These are phyloP conservation scores for Cantharis flavilabris DNA, from an alignment of 2,888 invertebrate genomes.

Conservation along the genomic window DNA sequence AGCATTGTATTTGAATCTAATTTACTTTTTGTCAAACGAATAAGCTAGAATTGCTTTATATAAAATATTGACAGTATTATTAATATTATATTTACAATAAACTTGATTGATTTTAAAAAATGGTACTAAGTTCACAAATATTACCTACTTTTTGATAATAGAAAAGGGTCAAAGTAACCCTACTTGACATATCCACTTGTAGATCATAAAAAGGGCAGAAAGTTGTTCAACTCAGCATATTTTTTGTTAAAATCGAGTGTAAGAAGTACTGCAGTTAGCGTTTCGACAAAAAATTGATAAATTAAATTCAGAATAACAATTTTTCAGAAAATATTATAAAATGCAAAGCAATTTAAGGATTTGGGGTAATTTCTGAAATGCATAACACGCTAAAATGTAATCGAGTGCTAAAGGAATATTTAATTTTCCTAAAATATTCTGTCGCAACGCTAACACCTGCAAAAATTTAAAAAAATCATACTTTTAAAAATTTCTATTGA, in stretches of 20 bases:
- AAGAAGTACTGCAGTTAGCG: background rate
- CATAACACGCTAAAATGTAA: background rate
- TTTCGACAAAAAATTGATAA: background rate
- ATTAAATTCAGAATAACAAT: background rate
- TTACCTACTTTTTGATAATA: background rate
- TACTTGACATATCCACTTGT: background rate
- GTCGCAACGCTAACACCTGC: background rate
- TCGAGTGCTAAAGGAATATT: background rate
- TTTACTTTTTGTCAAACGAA: background rate
- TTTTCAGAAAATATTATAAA: background rate
- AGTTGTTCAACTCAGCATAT: background rate
- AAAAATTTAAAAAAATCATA: background rate
- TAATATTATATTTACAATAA: background rate
- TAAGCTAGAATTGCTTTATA: background rate
- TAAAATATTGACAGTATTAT: background rate
- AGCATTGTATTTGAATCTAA: background rate
- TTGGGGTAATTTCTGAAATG: background rate
- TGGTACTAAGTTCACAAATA: background rate
- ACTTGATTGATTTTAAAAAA: background rate
- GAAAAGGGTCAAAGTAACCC: background rate
- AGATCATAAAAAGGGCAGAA: background rate
- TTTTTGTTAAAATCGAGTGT: background rate
- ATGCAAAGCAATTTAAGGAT: background rate
- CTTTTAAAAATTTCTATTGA: background rate
- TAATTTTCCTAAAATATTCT: background rate